These are phyloP conservation scores for Petrophora chlorosata DNA, from an alignment of 2,888 invertebrate species.

Conservation along the genomic window DNA sequence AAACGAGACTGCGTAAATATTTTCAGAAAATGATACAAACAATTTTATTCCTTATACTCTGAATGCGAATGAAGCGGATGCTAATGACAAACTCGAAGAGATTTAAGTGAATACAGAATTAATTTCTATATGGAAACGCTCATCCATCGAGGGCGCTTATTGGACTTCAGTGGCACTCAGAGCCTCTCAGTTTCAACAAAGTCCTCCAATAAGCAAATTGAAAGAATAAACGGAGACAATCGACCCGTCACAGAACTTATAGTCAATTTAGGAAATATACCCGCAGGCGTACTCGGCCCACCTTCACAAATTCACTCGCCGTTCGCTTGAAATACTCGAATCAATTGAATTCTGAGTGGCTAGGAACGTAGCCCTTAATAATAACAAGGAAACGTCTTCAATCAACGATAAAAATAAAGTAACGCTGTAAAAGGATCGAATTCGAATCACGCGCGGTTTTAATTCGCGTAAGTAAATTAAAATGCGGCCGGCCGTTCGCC, in stretches of 20 bases:
- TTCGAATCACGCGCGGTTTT: constrained; percentile 81
- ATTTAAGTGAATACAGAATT: constrained; percentile 28
- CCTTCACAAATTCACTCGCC: constrained; percentile 33
- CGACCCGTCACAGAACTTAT: constrained; percentile 56
- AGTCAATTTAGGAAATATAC: constrained; percentile 66
- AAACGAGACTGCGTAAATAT: no score
- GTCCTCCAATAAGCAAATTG: constrained; percentile 52
- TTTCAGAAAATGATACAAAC: constrained; percentile 7
- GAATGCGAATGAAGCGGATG: constrained; percentile 23
- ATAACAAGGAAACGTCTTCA: constrained; percentile 68
- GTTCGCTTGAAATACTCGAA: constrained; percentile 1
- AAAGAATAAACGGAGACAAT: constrained; percentile 62
- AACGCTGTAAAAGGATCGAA: constrained; percentile 65
- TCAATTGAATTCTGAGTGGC: constrained; percentile 39
- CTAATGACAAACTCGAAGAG: constrained; percentile 32
- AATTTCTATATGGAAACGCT: constrained; percentile 26
- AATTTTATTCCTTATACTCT: constrained; percentile 11
- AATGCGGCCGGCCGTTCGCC: constrained; percentile 69
- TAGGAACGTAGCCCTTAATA: constrained; percentile 42
- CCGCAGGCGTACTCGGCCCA: constrained; percentile 34
- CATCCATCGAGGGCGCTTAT: constrained; percentile 22
- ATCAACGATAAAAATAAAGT: constrained; percentile 79
- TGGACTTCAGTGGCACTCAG: constrained; percentile 24
- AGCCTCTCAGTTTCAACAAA: constrained; percentile 38
- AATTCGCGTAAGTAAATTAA: constrained; percentile 83